A percentile compares a stretch with the other conserved stretches of the same genome.
Evolutionary conservation across 2,113 vertebrate genomes (phyloP).

Genomic region (Ranitomeya variabilis): DNA sequence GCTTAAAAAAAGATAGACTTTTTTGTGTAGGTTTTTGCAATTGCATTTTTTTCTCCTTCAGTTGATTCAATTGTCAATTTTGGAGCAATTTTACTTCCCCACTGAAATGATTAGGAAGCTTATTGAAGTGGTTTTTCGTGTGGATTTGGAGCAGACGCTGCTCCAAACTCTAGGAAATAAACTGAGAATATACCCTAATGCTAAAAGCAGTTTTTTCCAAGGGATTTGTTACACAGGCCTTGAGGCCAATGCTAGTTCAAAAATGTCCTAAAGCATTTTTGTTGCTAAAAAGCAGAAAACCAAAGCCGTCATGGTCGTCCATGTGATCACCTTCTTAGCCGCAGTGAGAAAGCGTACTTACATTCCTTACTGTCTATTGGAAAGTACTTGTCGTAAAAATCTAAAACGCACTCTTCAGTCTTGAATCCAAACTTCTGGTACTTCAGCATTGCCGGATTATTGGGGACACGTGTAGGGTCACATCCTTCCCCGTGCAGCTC

Average conservation of each 20-base stretch:
- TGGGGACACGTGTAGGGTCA: conserved; percentile 94
- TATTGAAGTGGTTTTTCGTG: too few relatives aligned
- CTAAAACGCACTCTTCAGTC: conserved; percentile 93
- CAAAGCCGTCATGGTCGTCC: neutral
- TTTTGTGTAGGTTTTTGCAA: too few relatives aligned
- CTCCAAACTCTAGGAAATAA: too few relatives aligned
- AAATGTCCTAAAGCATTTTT: too few relatives aligned
- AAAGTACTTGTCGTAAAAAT: conserved; percentile 97
- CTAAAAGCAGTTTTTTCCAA: neutral
- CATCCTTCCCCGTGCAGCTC: conserved; percentile 98
- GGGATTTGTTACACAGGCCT: neutral
- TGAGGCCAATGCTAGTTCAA: neutral
- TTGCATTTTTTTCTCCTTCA: too few relatives aligned
- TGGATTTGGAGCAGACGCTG: too few relatives aligned
- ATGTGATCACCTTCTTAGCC: conserved; percentile 82
- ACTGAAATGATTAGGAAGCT: too few relatives aligned
- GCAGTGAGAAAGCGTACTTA: conserved; percentile 91
- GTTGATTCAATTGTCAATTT: too few relatives aligned
- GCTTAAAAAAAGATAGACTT: too few relatives aligned
- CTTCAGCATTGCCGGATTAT: conserved; percentile 93
- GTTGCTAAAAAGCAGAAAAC: neutral
- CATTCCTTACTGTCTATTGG: conserved; percentile 91
- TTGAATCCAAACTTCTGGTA: conserved; percentile 98
- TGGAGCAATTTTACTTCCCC: too few relatives aligned
- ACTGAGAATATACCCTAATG: neutral